Base-by-base conservation (phyloP, 1,140 invertebrate species). In the Bombus vancouverensis region DNA sequence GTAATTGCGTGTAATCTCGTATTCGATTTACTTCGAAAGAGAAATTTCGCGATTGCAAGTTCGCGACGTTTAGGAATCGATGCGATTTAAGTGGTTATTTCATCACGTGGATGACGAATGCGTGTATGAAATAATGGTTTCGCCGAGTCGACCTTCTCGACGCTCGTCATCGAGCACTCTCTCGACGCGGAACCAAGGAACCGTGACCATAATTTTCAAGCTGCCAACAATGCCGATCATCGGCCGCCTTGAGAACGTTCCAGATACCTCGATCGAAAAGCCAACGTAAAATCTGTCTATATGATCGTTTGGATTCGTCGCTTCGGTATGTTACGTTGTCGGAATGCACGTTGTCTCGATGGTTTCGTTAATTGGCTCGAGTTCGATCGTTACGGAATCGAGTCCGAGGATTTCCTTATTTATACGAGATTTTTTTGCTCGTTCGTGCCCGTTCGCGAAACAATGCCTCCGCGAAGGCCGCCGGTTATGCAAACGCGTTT, bases 401-500 rank as follows among this genome's bases (percentile, higher is more conserved):
- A 66, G 6, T 18, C 47, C 25, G 42, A 32, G 59, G 39, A 39
- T 66, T 42, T 47, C 44, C 62, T 76, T 39, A 53, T 76, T 68
- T n/a, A 53, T 53, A 53, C 72, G 18, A 12, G 37, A 28, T 39
- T 3, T 65, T 65, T 44, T 44, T 66, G 18, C n/a, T 18, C 13
- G 34, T 12, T 42, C 34, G 42, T 10, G 39, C 13, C n/a, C 32
- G 66, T 42, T 37, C 75, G 68, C 53, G 73, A 90, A 85, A 89
- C 85, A 89, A 89, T 89, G 80, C 77, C 66, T 89, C 28, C 72
- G 72, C 79, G 85, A 90, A 90, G 88, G 86, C 73, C 22, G 81
- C 8, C 77, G 62, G 65, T 90, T 90, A 87, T 87, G 88, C 89
- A 87, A 89, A 89, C 85, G 74, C 79, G 74, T 89, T 89, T 84